These are phyloP conservation scores for Prenolepis imparis DNA, from an alignment of 2,888 invertebrate genomes.

Conservation along the genomic window DNA sequence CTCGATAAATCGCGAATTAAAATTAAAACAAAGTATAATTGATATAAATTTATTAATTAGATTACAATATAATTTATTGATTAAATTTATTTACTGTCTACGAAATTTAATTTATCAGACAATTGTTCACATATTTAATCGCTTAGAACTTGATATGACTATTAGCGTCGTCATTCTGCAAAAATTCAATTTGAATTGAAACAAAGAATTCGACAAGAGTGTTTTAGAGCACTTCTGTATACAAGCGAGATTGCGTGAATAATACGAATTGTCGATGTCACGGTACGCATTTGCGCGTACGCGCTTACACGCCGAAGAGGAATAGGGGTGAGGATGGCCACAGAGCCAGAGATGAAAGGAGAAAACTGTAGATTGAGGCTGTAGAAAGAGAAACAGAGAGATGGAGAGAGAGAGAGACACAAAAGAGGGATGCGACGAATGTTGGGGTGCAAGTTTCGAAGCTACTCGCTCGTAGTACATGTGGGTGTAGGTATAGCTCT, in stretches of 20 bases:
- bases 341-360: constrained; percentile 8
- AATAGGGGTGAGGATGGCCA: not conserved
- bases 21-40: not conserved
- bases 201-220: constrained; percentile 4
- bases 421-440: constrained; percentile 54
- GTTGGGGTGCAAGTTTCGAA: constrained; percentile 80
- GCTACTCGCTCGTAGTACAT: constrained; percentile 79
- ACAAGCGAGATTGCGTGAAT: constrained; percentile 67
- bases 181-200: constrained; percentile 16
- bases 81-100: not conserved
- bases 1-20: not conserved
- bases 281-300: constrained; percentile 53
- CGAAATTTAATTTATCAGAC: not conserved
- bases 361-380: not conserved
- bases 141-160: not conserved
- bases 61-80: too few relatives aligned
- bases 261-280: constrained; percentile 68
- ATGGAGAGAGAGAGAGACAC: constrained; percentile 36
- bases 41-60: not conserved
- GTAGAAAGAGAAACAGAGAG: constrained; percentile 1
- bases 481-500: constrained; percentile 64
- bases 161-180: too few relatives aligned
- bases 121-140: not conserved
- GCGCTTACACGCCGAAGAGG: constrained; percentile 28
- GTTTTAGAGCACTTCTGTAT: constrained; percentile 32